A percentile compares a stretch with the other conserved stretches of the same genome.
These are phyloP conservation scores for Cavia porcellus DNA, from an alignment of 2,113 vertebrate species.

Conservation along the genomic window DNA sequence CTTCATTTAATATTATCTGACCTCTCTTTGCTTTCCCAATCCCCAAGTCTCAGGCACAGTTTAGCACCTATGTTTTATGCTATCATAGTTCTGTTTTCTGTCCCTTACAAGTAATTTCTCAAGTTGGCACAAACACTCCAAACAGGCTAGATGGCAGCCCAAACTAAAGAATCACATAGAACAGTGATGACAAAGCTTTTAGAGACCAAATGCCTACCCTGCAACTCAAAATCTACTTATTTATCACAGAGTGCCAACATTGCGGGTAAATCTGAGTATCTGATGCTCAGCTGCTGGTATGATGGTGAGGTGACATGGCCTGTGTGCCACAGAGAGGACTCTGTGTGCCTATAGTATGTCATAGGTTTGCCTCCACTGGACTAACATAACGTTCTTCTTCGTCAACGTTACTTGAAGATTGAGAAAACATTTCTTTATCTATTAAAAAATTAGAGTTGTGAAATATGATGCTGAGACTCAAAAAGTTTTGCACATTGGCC, in stretches of 20 bases:
- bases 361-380: neutral
- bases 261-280: neutral
- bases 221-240: neutral
- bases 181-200: neutral
- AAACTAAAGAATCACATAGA: neutral
- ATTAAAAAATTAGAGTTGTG: neutral
- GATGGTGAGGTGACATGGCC: neutral
- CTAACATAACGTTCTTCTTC: neutral
- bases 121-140: neutral
- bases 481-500: neutral
- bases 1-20: neutral
- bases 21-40: neutral
- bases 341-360: neutral
- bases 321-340: neutral
- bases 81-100: neutral
- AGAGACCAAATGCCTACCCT: neutral
- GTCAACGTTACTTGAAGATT: conserved; percentile 5
- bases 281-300: neutral
- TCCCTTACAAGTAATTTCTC: neutral
- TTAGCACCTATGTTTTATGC: neutral
- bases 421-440: neutral
- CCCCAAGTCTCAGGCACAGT: neutral
- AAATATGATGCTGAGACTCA: neutral
- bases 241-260: neutral
- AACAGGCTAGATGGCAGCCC: neutral